Percentiles rank a stretch among this genome's conserved stretches.
Conservation (phyloP, 2,113 vertebrate genomes). For the Bothrops jararaca region DNA sequence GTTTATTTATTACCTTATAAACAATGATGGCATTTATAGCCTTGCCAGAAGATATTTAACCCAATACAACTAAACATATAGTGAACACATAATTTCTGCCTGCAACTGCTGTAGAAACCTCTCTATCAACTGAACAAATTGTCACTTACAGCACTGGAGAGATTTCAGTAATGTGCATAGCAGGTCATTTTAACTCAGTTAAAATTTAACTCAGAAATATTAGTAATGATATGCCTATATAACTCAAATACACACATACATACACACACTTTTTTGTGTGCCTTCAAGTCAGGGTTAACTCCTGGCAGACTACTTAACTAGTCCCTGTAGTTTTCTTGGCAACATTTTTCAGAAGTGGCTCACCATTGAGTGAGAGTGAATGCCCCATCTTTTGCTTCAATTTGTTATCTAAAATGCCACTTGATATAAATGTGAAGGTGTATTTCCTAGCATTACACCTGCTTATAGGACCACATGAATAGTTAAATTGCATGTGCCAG, state of each 20-base stretch:
- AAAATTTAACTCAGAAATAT: background rate
- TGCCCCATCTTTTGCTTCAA: background rate
- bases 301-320: background rate
- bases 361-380: background rate
- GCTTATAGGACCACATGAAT: background rate
- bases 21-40: background rate
- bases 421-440: background rate
- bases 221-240: background rate
- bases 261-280: background rate
- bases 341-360: background rate
- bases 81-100: background rate
- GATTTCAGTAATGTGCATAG: background rate
- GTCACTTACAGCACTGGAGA: background rate
- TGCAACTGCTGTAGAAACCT: background rate
- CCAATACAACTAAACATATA: slow-evolving; percentile 5
- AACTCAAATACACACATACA: background rate
- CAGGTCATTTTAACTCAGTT: background rate
- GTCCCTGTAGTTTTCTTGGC: background rate
- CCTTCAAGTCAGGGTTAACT: background rate
- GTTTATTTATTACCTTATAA: slow-evolving; percentile 17
- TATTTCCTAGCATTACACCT: background rate
- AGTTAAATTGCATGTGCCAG: background rate
- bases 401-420: background rate
- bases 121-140: background rate
- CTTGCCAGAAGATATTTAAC: background rate